These are phyloP conservation scores for Agrotis exclamationis DNA, from an alignment of 2,888 invertebrate genomes.

Conservation along the genomic window DNA sequence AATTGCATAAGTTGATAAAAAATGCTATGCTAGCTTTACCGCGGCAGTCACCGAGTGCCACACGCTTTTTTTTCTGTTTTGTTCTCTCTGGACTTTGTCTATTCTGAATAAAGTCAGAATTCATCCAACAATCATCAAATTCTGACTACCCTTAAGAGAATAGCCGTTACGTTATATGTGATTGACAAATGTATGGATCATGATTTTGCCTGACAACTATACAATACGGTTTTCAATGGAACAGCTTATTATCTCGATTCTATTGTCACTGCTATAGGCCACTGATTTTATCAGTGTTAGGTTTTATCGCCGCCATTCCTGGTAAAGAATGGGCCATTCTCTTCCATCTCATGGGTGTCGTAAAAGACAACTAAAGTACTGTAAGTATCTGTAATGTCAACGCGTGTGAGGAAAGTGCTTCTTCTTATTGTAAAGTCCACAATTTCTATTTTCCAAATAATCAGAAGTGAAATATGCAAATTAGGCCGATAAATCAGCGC, in stretches of 20 bases:
- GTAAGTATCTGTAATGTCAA: constrained; percentile 38
- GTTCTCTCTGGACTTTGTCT: no score
- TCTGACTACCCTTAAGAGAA: no score
- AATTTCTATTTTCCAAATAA: not conserved
- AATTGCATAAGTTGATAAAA: no score
- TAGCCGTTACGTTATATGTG: not conserved
- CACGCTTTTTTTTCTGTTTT: no score
- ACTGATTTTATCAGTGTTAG: constrained; percentile 45
- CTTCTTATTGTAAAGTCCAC: not conserved
- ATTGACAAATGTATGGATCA: constrained; percentile 25
- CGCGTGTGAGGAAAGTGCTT: not conserved
- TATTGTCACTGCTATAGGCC: constrained; percentile 29
- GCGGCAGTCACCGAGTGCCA: no score
- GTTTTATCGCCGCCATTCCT: constrained; percentile 40
- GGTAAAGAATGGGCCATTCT: constrained; percentile 48
- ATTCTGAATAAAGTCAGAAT: no score
- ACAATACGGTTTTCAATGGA: constrained; percentile 29
- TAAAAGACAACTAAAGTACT: constrained; percentile 41
- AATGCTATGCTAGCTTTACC: no score
- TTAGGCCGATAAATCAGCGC: no score
- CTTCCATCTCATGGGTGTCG: constrained; percentile 30
- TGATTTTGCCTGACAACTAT: not conserved
- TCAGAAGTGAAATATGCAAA: no score
- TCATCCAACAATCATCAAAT: no score
- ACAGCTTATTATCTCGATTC: constrained; percentile 39